Evolutionary conservation across 2,888 invertebrate genomes (phyloP).

Genomic region (Cantharis nigra): DNA sequence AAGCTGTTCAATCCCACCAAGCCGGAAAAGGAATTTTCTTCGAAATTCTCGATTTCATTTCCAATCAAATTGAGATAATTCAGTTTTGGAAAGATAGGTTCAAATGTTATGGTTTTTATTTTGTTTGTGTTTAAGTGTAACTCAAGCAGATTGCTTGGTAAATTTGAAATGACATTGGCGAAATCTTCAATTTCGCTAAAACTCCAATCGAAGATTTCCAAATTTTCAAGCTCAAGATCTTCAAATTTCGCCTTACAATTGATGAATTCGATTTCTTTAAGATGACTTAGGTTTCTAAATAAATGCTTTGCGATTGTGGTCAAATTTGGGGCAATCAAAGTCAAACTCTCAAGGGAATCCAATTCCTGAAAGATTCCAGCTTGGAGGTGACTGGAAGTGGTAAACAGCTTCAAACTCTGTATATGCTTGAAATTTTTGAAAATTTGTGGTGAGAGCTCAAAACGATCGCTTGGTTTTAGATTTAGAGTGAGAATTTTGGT

Average conservation of each 20-base stretch:
- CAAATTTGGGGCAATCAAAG: background rate
- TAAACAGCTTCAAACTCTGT: background rate
- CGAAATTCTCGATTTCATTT: constrained; percentile 3
- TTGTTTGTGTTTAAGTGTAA: background rate
- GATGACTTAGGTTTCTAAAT: background rate
- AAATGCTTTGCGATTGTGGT: background rate
- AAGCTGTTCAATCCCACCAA: constrained; percentile 5
- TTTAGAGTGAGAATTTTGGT: background rate
- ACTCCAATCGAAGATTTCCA: background rate
- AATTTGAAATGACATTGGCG: background rate
- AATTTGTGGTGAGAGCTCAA: background rate
- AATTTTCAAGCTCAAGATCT: background rate
- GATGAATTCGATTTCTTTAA: background rate
- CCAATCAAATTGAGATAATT: constrained; percentile 3
- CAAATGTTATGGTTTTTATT: background rate
- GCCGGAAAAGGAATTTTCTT: background rate
- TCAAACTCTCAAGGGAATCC: background rate
- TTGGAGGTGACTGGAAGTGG: background rate
- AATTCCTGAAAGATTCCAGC: background rate
- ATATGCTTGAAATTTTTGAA: background rate
- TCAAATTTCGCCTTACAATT: background rate
- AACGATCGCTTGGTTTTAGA: background rate
- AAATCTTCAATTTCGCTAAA: background rate
- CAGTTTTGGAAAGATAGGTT: background rate
- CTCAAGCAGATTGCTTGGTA: background rate